Evolutionary conservation across 2,797 vertebrate genomes (phyloP), one percentile per base, ranked within the genome.

Genomic region (Halcyon smyrnensis): DNA sequence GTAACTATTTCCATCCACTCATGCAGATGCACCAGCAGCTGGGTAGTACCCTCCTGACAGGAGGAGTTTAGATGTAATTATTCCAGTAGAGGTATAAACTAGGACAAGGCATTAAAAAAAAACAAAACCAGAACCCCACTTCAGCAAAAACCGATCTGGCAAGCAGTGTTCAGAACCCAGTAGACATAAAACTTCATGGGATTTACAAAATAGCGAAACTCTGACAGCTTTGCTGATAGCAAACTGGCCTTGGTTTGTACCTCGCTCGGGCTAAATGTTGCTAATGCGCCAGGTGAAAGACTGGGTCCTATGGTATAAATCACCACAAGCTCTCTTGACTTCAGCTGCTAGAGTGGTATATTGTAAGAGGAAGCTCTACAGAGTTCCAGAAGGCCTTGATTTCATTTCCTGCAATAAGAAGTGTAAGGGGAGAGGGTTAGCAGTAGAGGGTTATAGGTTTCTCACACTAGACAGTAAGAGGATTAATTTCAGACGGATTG

Each of bases 401-500:
- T 94, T 95, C 87, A 91, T 87, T 75, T 25, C 45, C 70, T 82
- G 32, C 60, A 74, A 57, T 90, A 91, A 95, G 86, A 89, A 57
- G 91, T 95, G 95, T 76, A 91, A 94, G 78, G n/a, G 81, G 73
- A 90, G 77, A 95, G 75, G 64, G 53, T 71, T 37, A 76, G 78
- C 48, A 86, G 75, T 70, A 45, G 74, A 56, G 84, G 78, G 50
- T 88, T 94, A 93, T 74, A 94, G 75, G 51, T 75, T 50, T 94
- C 73, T 68, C 43, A 32, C 83, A 93, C 90, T 91, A 95, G 87
- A 93, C 59, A 97, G 89, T 82, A 81, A 77, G 64, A 89, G 37
- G 74, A 91, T 97, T 97, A 89, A 89, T 97, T 95, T 95, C 95
- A 97, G 88, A 89, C 83, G 27, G 92, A 97, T 98, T 97, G 71